Percentiles rank a stretch among this genome's conserved stretches.
phyloP scores from a whole-genome alignment of 2,113 vertebrate species.

The Hyperoodon ampullatus region DNA sequence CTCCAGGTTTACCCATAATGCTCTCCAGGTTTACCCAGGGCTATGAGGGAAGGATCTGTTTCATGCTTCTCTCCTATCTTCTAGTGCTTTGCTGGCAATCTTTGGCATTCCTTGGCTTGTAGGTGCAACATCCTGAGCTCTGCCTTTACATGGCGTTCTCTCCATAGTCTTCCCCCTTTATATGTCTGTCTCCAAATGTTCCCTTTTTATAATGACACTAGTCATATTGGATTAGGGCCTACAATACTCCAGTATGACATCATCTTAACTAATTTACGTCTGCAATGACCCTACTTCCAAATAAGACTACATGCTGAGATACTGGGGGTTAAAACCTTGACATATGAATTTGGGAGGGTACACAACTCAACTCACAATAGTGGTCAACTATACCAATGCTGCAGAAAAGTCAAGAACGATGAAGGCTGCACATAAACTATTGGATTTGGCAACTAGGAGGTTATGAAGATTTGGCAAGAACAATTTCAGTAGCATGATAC shows the following conservation, averaged over 20 bases:
- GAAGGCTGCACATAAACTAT: not conserved
- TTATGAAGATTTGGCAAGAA: conserved; percentile 13
- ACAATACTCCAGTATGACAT: not conserved
- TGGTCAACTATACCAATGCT: not conserved
- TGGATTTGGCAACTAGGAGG: not conserved
- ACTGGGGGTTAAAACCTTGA: not conserved
- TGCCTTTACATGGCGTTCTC: not conserved
- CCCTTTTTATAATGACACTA: not conserved
- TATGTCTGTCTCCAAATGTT: not conserved
- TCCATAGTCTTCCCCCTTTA: not conserved
- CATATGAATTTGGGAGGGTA: not conserved
- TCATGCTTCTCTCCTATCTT: not conserved
- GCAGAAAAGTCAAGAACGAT: not conserved
- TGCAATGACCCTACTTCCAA: not conserved
- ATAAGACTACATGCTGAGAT: not conserved
- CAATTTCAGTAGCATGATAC: not conserved
- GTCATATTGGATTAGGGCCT: not conserved
- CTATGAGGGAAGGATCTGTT: not conserved
- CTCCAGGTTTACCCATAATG: not conserved
- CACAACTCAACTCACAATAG: not conserved
- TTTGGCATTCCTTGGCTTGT: not conserved
- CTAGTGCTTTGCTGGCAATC: not conserved
- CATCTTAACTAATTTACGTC: not conserved
- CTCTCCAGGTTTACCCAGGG: not conserved
- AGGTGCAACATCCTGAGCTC: not conserved